Evolutionary conservation across 2,113 vertebrate species (phyloP), one percentile per base, ranked within the genome.

Genomic region (Grallaria varia): DNA sequence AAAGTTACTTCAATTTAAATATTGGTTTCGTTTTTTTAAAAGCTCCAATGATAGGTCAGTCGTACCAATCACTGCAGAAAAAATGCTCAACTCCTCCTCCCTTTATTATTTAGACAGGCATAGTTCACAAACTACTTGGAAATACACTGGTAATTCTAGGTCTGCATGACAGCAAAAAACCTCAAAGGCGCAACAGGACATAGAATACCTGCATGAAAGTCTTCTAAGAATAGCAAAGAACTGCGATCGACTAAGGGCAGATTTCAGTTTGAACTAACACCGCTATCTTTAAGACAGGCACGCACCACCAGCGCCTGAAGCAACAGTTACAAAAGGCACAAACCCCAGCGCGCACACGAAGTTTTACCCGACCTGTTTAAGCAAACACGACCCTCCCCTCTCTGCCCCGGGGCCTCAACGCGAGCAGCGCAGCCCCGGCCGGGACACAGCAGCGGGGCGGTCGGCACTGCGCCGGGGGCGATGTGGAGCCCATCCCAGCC

Each of bases 401-500:
- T 20, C 58, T 22, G 17, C 2, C 13, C 8, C 9, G 4, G 19
- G 39, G 16, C 2, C 24, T 4, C 27, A 17, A 20, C 0, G 25
- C 24, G 6, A 6, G 10, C 2, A 22, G 14, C 28, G 7, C 33
- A 9, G 33, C 42, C 5, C 10, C 9, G 16, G 14, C 30, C 3
- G 14, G 21, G 40, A 14, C 59, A 42, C 12, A 47, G 7, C 9
- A 4, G 25, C 12, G 0, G 0, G 6, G 2, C 28, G 2, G 3
- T 2, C 0, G 4, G 2, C 31, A 4, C 14, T 2, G 14, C 21
- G n/a, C n/a, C 64, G 14, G 22, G 9, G 2, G 7, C 6, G 19
- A 4, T 1, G 0, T 0, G 2, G 37, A 16, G 1, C 3, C 18
- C 0, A 2, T 3, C 14, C 13, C 40, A 2, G 1, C 6, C 33